Evolutionary conservation across 1,140 invertebrate genomes (phyloP), one percentile per base, ranked within the genome.

Genomic region (Wasmannia auropunctata): DNA sequence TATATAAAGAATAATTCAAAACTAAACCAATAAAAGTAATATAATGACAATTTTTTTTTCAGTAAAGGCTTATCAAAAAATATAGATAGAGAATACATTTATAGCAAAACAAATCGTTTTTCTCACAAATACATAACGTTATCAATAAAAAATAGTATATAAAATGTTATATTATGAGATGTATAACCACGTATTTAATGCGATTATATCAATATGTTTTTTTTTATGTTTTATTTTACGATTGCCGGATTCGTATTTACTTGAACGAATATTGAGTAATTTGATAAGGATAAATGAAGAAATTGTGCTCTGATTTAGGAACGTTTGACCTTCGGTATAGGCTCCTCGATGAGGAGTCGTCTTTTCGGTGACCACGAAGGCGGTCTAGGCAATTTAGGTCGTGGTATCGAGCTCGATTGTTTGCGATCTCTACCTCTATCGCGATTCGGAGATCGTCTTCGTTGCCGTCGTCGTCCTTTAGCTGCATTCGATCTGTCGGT

Each of bases 291-390:
- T 79, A 19, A 31, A 43, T 46, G 11, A 22, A 70, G 5, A 37
- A 7, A 8, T 56, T 49, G 0, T n/a, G 7, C 31, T 54, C 16
- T 16, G 22, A 81, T 54, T 77, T 40, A 70, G 10, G 46, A 37
- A 72, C 69, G 77, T 56, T 91, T 93, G 28, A 92, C 83, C 67
- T 88, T 93, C 3, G 91, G 88, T 37, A 91, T 69, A 3, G 91
- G 89, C 54, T 93, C 92, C 19, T 93, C 88, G 11, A 58, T 8
- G 0, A 93, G 74, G 72, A 90, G 87, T n/a, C 91, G 86, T 8
- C 69, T 88, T 22, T 69, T 89, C 7, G 88, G 91, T 3, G 58
- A 75, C 92, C 92, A 93, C 0, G 86, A 84, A 22, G 89, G 91
- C 49, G 88, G 76, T 54, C 63, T 89, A 0, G 91, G 92, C 14